Evolutionary conservation across 1,140 invertebrate species (phyloP), one percentile per base, ranked within the genome.

Genomic region (Anastatus disparis): DNA sequence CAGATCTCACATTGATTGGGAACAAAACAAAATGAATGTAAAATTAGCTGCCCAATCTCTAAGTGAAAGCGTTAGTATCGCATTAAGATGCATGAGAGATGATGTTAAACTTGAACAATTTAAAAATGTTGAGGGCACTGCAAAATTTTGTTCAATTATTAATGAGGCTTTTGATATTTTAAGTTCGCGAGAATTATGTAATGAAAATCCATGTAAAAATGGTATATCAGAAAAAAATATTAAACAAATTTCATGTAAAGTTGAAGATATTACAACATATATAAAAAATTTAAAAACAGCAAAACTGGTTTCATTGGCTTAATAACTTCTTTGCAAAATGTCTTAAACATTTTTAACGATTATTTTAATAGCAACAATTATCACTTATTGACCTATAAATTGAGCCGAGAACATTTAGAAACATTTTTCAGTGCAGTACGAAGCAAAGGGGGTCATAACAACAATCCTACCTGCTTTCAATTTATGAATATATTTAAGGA

Each of bases 11-110:
- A 50, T 84, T 24, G 50, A 75, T 63, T 82, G 66, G 63, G n/a
- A 67, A 8, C 72, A 77, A 42, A 63, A 80, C 27, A 81, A 79
- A 78, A 82, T 81, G 73, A 80, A 81, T 63, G 76, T 81, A 10
- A 77, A 78, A 63, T 55, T 83, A 48, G 77, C 74, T 26, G 71
- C 73, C 15, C 78, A 83, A 77, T 62, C 76, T 26, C 65, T 83
- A 9, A 84, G 81, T 75, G 20, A 72, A 15, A 79, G 74, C 64
- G 75, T 77, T 42, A 66, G 75, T 31, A 44, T 76, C 38, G 63
- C 71, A 13, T 52, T 81, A n/a, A 59, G 68, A 74, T 83, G 71
- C 76, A 72, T 70, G 68, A 59, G 38, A 69, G 76, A 76, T 29
- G 20, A 50, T 61, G 50, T 55, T 56, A 79, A 70, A 44, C 40